These are phyloP conservation scores for Hyperopisus bebe DNA, from an alignment of 2,113 vertebrate species.

Conservation along the genomic window DNA sequence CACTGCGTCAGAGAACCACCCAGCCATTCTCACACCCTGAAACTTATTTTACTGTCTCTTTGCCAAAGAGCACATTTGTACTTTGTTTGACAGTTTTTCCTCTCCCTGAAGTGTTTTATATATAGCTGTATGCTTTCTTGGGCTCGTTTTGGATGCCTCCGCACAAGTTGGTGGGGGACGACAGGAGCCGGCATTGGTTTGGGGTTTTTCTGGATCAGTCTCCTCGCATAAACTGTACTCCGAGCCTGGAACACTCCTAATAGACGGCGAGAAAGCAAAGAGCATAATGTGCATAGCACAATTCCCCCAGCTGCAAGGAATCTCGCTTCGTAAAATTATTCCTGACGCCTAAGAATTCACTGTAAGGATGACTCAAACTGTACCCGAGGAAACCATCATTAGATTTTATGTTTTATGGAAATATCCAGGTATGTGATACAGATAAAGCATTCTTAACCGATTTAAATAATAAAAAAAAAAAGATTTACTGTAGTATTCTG, in stretches of 20 bases:
- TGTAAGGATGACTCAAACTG: not conserved
- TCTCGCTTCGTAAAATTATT: not conserved
- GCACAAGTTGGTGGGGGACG: not conserved
- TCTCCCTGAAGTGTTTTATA: not conserved
- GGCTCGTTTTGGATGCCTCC: not conserved
- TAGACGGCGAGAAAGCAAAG: not conserved
- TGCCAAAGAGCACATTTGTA: not conserved
- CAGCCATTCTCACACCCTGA: not conserved
- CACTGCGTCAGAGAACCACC: not conserved
- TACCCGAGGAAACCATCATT: not conserved
- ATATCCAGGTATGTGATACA: not conserved
- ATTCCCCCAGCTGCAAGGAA: not conserved
- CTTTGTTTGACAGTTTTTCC: not conserved
- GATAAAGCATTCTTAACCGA: not conserved
- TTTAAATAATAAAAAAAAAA: not conserved
- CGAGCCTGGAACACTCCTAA: not conserved
- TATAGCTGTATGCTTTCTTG: not conserved
- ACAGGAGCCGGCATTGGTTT: not conserved
- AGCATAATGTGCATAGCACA: not conserved
- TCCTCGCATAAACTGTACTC: not conserved
- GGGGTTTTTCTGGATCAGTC: not conserved
- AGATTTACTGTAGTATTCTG: not conserved
- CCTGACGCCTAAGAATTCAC: not conserved
- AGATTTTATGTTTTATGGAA: not conserved
- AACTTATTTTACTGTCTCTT: not conserved